Base-by-base conservation (phyloP, 2,797 vertebrate species). In the Coregonus suidteri region DNA sequence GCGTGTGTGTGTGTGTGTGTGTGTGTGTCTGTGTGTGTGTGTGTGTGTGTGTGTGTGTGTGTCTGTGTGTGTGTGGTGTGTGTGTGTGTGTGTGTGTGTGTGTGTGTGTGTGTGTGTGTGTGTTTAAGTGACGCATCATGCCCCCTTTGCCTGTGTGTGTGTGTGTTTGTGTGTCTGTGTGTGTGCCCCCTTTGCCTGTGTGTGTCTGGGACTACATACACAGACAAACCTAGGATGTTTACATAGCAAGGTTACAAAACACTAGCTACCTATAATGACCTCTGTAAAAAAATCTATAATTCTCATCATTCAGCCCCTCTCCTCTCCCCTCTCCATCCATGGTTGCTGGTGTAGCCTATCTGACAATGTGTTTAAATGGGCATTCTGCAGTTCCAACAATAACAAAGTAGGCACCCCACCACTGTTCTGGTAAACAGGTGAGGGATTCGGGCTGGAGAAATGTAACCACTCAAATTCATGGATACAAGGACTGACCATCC, bases 131-230 rank as follows among this genome's bases (percentile, higher is more conserved):
- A 37, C 1, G n/a, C 41, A 65, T 56, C 70, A 82, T 78, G 73
- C 76, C 81, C 72, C 25, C 70, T 76, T 79, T 77, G 71, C 76
- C 65, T 72, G 56, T 69, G 64, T 56, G 20, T 56, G 77, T 77
- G 70, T 74, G 68, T 75, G 37, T 30, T 47, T 54, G 70, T 52
- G 53, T 77, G 68, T 68, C 65, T 72, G 56, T 69, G 64, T 56
- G 20, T 56, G 77, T 77, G 73, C 76, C 81, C 72, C 25, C 70
- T 76, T 79, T 77, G 71, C 76, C 65, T 72, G 56, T 69, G 69
- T 74, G 34, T 75, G 52, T 34, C 3, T 35, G 34, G 4, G 41
- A 2, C 41, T 47, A 9, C 0, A 70, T 66, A 54, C 66, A 73
- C 41, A 31, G 52, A 78, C 37, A 20, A 53, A 69, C 65, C 25